phyloP scores from a whole-genome alignment of 2,797 vertebrate species.

The Gambusia yucatana region DNA sequence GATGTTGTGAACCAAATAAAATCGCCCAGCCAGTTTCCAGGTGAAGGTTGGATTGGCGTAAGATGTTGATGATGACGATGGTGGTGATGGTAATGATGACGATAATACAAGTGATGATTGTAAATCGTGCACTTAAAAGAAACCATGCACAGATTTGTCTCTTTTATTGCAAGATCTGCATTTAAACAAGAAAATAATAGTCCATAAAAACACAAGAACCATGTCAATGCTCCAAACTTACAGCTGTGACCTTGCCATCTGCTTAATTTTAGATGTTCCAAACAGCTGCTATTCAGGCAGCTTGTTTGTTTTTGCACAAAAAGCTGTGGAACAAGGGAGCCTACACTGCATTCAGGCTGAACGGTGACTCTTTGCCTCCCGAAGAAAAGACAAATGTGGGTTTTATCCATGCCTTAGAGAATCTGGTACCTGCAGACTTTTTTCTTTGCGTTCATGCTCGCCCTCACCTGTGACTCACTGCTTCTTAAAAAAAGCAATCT shows the following conservation, averaged over 20 bases:
- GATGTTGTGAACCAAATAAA: background rate
- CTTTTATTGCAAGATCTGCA: background rate
- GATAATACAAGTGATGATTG: slow-evolving; percentile 36
- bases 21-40: slow-evolving; percentile 14
- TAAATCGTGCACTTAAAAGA: slow-evolving; percentile 8
- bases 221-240: slow-evolving; percentile 24
- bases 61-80: slow-evolving; percentile 34
- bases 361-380: slow-evolving; percentile 21
- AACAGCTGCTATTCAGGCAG: background rate
- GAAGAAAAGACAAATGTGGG: slow-evolving; percentile 39
- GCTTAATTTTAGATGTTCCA: slow-evolving; percentile 11
- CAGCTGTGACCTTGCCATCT: slow-evolving; percentile 58
- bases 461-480: slow-evolving; percentile 79
- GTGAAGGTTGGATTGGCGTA: slow-evolving; percentile 29
- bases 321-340: slow-evolving; percentile 11
- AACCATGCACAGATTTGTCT: background rate
- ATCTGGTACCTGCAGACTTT: slow-evolving; percentile 45
- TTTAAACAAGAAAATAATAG: slow-evolving; percentile 1
- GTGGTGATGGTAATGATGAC: slow-evolving; percentile 34
- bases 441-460: slow-evolving; percentile 42
- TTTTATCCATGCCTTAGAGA: slow-evolving; percentile 57
- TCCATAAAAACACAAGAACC: background rate
- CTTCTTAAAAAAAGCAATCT: slow-evolving; percentile 31
- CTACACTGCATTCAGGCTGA: slow-evolving; percentile 29
- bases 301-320: slow-evolving; percentile 13